Conservation (phyloP, 2,888 invertebrate genomes). For the Chrysotoxum bicinctum region DNA sequence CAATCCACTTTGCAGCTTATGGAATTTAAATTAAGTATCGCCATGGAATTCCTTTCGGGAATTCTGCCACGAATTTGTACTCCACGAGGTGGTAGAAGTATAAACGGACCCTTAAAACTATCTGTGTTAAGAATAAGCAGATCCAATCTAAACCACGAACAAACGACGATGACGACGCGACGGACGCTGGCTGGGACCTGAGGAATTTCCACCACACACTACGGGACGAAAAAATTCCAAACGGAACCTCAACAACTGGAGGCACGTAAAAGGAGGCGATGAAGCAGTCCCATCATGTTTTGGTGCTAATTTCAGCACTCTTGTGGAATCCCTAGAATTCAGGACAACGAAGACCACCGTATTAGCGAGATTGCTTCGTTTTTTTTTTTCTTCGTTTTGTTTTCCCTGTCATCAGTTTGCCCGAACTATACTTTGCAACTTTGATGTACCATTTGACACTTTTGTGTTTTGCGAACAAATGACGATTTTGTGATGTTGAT, state of each 20-base stretch:
- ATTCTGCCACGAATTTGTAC: constrained; percentile 66
- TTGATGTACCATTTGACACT: constrained; percentile 80
- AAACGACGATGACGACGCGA: not conserved
- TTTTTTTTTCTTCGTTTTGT: constrained; percentile 20
- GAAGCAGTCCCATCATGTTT: constrained; percentile 71
- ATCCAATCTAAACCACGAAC: constrained; percentile 45
- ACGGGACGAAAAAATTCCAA: constrained; percentile 23
- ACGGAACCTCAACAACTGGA: constrained; percentile 43
- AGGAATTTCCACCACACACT: constrained; percentile 46
- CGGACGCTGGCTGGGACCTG: constrained; percentile 18
- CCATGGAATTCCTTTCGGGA: constrained; percentile 77
- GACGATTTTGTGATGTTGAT: constrained; percentile 73
- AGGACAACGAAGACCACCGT: constrained; percentile 69
- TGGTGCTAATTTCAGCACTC: constrained; percentile 75
- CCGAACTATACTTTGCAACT: constrained; percentile 78
- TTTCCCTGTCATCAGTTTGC: not conserved
- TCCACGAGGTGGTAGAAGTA: constrained; percentile 23
- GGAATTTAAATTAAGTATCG: constrained; percentile 81
- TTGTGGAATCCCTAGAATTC: constrained; percentile 74
- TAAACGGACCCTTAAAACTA: constrained; percentile 48
- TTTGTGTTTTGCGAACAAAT: constrained; percentile 73
- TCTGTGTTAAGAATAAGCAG: not conserved
- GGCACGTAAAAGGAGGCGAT: constrained; percentile 68
- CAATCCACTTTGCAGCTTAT: constrained; percentile 73
- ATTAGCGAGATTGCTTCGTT: constrained; percentile 29